phyloP scores from a whole-genome alignment of 2,797 vertebrate species.

The Urocyon cinereoargenteus region DNA sequence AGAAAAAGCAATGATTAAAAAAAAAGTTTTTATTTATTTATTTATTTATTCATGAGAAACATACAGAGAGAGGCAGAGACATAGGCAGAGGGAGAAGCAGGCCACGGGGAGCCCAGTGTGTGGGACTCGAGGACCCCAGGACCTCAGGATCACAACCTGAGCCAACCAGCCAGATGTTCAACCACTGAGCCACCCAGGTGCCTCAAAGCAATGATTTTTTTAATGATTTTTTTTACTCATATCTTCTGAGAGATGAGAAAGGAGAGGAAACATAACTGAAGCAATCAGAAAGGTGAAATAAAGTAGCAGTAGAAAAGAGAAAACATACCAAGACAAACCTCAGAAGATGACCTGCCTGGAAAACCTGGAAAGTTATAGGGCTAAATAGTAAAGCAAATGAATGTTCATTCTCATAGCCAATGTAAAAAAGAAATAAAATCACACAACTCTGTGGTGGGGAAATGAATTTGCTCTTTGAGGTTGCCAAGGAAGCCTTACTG shows the following conservation, averaged over 20 bases:
- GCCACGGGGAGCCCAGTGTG: no score
- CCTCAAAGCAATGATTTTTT: neutral
- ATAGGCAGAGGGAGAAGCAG: no score
- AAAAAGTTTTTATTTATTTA: no score
- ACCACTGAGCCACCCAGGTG: no score
- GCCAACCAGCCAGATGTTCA: no score
- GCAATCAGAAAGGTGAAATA: neutral
- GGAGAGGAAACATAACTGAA: neutral
- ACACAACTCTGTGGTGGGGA: neutral
- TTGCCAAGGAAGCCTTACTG: neutral
- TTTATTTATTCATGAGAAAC: no score
- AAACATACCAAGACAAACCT: neutral
- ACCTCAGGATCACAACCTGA: no score
- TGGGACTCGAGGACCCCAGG: no score
- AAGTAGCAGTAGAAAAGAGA: neutral
- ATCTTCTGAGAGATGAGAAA: neutral
- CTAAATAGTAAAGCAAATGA: neutral
- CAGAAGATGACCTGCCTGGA: neutral
- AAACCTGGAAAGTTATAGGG: neutral
- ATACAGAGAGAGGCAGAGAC: no score
- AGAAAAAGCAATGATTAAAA: neutral
- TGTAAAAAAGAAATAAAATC: neutral
- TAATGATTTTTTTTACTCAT: neutral
- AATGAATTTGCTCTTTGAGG: neutral
- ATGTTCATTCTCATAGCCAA: neutral